phyloP scores from a whole-genome alignment of 2,888 invertebrate species.

The Lymantria monacha region DNA sequence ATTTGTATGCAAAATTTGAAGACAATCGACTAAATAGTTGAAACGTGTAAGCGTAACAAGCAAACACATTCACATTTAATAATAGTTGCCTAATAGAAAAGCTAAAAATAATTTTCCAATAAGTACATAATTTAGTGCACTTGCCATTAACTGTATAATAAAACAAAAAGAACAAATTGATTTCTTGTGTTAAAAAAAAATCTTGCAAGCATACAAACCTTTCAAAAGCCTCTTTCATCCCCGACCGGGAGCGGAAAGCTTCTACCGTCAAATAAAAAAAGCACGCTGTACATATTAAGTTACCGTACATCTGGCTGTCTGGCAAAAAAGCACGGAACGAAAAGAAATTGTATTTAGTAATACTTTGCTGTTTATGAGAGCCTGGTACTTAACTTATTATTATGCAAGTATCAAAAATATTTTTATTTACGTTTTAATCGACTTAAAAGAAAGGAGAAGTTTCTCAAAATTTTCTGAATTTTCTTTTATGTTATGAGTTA shows the following conservation, averaged over 20 bases:
- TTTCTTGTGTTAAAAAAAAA: constrained; percentile 30
- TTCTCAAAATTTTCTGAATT: too few species aligned
- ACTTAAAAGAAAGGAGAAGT: too few species aligned
- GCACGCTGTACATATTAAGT: constrained; percentile 35
- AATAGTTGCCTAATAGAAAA: too few species aligned
- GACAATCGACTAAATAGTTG: too few species aligned
- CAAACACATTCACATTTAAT: too few species aligned
- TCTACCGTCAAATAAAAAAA: constrained; percentile 31
- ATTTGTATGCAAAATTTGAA: too few species aligned
- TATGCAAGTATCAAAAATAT: too few species aligned
- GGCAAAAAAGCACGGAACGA: constrained; percentile 36
- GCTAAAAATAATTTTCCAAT: too few species aligned
- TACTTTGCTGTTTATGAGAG: constrained; percentile 20
- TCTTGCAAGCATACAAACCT: constrained; percentile 23
- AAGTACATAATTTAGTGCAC: background rate
- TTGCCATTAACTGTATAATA: constrained; percentile 22
- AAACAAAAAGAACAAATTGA: constrained; percentile 28
- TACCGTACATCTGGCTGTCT: constrained; percentile 40
- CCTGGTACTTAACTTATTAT: constrained; percentile 19
- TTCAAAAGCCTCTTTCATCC: constrained; percentile 42
- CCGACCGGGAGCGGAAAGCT: constrained; percentile 41
- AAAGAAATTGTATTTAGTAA: constrained; percentile 27
- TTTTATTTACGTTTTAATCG: too few species aligned
- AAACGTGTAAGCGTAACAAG: too few species aligned
- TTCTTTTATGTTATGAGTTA: too few species aligned